A percentile compares a stretch with the other conserved stretches of the same genome.
Conservation (phyloP, 2,888 invertebrate genomes). For the Yponomeuta malinellus region DNA sequence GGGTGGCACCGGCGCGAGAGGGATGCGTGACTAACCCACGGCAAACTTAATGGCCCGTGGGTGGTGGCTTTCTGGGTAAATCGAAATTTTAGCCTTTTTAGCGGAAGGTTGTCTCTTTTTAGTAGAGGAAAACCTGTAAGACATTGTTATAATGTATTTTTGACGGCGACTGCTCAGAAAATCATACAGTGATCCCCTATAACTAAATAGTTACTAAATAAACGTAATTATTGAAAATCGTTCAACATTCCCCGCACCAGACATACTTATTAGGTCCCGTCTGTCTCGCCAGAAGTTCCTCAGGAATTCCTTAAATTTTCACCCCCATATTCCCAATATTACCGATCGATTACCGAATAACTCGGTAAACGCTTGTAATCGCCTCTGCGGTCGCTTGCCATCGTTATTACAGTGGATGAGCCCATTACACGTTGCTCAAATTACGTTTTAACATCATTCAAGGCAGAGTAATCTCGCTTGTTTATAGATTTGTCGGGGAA, state of each 20-base stretch:
- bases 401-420: constrained; percentile 54
- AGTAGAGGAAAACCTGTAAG: constrained; percentile 9
- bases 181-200: not conserved
- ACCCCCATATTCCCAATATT: constrained; percentile 45
- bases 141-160: not conserved
- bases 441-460: constrained; percentile 22
- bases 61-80: constrained; percentile 4
- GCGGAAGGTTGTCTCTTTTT: not conserved
- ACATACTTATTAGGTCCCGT: constrained; percentile 31
- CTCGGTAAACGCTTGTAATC: constrained; percentile 70
- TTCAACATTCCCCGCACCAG: constrained; percentile 19
- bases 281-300: constrained; percentile 32
- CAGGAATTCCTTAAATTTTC: constrained; percentile 41
- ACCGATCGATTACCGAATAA: constrained; percentile 62
- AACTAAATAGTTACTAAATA: not conserved
- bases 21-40: constrained; percentile 15
- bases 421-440: constrained; percentile 47
- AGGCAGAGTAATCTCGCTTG: constrained; percentile 14
- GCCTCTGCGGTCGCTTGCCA: constrained; percentile 51
- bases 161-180: not conserved
- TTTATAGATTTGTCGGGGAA: constrained; percentile 12
- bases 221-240: constrained; percentile 11
- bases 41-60: constrained; percentile 14
- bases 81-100: not conserved
- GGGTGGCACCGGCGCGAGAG: constrained; percentile 14